Evolutionary conservation across 2,797 vertebrate genomes (phyloP), one percentile per base, ranked within the genome.

Genomic region (Helicolenus hilgendorfi): DNA sequence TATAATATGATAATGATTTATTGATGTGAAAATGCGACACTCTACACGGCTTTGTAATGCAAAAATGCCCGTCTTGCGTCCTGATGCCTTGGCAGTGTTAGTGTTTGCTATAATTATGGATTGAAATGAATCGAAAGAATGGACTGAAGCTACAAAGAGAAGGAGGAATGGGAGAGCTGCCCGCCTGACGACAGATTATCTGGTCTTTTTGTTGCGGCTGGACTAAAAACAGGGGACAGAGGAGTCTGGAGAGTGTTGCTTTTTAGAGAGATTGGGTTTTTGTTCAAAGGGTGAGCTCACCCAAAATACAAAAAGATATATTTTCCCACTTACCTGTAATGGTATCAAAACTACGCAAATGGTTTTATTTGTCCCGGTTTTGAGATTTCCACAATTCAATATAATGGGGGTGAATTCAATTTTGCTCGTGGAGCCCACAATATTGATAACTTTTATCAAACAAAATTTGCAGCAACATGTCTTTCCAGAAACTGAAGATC

Each of bases 171-270:
- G 87, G 91, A 92, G 88, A 71, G 86, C 81, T 60, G 92, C 85
- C 91, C 58, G 83, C 84, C 88, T 36, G 82, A 92, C 87, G 91
- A 96, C 86, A 91, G 92, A 96, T 95, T 92, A 93, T 92, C 93
- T 89, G 87, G 11, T 92, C 78, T 86, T 92, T 95, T 91, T 94
- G 88, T 93, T 89, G 55, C 67, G 55, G 84, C 86, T 67, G 72
- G 85, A 77, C 81, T 87, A 79, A 87, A 91, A 91, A 78, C 83
- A 81, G 72, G 69, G 87, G 83, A 70, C 76, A 80, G 80, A 78
- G 78, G 65, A 89, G 62, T 29, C 38, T 31, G 29, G 76, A 84
- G 69, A 87, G 79, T 81, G 78, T 56, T 74, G 75, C 63, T 81
- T 85, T 53, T 89, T 88, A 83, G 56, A 89, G 65, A 63, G 63